Evolutionary conservation across 2,888 invertebrate species (phyloP), one percentile per base, ranked within the genome.

Genomic region (Chalcosyrphus nemorum): DNA sequence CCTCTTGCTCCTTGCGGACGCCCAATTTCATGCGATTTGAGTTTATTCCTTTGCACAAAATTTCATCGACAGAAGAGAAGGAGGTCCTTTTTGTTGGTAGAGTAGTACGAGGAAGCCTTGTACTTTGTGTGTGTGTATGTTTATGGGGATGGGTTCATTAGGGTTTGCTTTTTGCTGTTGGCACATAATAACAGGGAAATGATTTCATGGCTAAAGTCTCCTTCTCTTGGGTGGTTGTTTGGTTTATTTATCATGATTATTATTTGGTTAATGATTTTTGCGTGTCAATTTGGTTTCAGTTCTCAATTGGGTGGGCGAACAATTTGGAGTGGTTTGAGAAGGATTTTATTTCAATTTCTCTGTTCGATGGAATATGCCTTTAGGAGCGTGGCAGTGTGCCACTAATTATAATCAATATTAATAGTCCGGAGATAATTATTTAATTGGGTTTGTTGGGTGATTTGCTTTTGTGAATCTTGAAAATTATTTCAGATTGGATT

Each of bases 231-330:
- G 68, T 63, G 56, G 75, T 21, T 11, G 5, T 43, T 61, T 63
- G 56, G 75, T 57, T 70, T 27, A 52, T 81, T 81, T 63, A 56
- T 70, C 75, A 57, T 81, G 57, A 38, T 76, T 76, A 81, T 81
- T 81, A 71, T 63, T 71, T 71, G 76, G 76, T 70, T 71, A 81
- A 81, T 81, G 70, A 81, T 76, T 81, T 70, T 76, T 65, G 81
- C 65, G 76, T 71, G 71, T 71, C 76, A 81, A 76, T 81, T 76
- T 50, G 21, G 21, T 47, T 65, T 57, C 17, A 29, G 57, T 32
- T 57, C 24, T 65, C 32, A 57, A 66, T 71, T 65, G 41, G 59
- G 29, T 19, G 43, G 43, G 38, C 59, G 9, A 0, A 35, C n/a
- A 3, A n/a, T n/a, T n/a, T n/a, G n/a, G 11, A 19, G 15, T 38